Conservation (phyloP, 2,888 invertebrate species). For the Drosophila nr. fundita region DNA sequence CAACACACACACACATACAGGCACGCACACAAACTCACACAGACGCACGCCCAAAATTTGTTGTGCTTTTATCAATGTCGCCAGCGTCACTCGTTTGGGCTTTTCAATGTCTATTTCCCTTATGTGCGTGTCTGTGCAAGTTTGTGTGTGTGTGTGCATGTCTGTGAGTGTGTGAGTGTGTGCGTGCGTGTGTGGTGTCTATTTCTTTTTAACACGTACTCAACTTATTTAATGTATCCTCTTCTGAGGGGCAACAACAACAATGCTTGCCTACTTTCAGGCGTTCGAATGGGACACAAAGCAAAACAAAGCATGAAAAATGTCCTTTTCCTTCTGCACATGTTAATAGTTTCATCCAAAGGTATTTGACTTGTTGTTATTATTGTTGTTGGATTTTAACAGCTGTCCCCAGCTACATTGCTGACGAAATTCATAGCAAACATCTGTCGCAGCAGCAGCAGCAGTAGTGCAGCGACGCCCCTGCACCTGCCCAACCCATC, state of each 20-base stretch:
- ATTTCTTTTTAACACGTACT: constrained; percentile 48
- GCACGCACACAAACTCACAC: constrained; percentile 1
- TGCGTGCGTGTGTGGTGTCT: constrained; percentile 9
- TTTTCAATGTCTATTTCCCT: constrained; percentile 18
- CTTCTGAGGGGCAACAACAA: constrained; percentile 24
- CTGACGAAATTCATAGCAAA: constrained; percentile 24
- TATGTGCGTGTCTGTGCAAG: neutral
- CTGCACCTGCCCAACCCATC: neutral
- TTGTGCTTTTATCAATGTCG: constrained; percentile 35
- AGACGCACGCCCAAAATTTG: constrained; percentile 17
- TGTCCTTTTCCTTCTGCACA: constrained; percentile 11
- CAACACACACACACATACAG: constrained; percentile 1
- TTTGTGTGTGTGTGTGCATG: constrained; percentile 4
- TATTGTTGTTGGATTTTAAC: constrained; percentile 20
- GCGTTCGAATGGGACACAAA: constrained; percentile 17
- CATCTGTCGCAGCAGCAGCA: constrained; percentile 40
- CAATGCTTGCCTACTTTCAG: constrained; percentile 30
- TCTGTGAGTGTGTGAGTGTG: neutral
- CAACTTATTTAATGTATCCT: constrained; percentile 51
- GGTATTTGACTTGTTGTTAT: neutral
- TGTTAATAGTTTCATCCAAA: constrained; percentile 31
- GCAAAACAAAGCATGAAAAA: neutral
- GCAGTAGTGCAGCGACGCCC: neutral
- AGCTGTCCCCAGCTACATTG: constrained; percentile 42
- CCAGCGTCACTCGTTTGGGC: constrained; percentile 14